Conservation (phyloP, 92 coral and sea anemone species). For the Phymanthus crucifer region DNA sequence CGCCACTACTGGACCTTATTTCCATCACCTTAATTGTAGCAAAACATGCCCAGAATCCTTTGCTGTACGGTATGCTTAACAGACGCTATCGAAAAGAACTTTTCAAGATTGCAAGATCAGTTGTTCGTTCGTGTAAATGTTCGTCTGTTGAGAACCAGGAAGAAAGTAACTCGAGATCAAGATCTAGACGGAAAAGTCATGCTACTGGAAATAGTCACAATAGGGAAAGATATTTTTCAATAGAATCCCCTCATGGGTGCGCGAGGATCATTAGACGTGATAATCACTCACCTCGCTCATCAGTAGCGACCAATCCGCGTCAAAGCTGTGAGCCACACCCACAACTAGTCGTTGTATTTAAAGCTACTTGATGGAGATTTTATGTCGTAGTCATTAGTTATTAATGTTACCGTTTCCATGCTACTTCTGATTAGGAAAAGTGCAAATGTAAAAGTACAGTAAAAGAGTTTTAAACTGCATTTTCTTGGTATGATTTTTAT, state of each 20-base stretch:
- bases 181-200: not conserved
- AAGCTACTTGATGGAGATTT: not conserved
- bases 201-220: not conserved
- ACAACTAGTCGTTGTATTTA: not conserved
- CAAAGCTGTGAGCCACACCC: not conserved
- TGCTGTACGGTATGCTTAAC: conserved; percentile 61
- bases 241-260: not conserved
- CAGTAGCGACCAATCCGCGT: not conserved
- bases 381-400: too few species aligned
- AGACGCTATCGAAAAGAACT: conserved; percentile 46
- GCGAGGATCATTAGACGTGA: not conserved
- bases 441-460: too few species aligned
- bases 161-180: not conserved
- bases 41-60: conserved; percentile 70
- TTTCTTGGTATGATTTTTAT: too few species aligned
- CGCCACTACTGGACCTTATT: conserved; percentile 55
- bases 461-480: too few species aligned
- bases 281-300: not conserved
- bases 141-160: not conserved
- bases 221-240: not conserved
- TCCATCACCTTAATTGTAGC: conserved; percentile 57
- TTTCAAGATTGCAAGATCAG: conserved; percentile 6
- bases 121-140: conserved; percentile 10
- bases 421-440: too few species aligned
- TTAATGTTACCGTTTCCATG: too few species aligned